phyloP scores from a whole-genome alignment of 1,140 invertebrate species.

The Nomia melanderi region DNA sequence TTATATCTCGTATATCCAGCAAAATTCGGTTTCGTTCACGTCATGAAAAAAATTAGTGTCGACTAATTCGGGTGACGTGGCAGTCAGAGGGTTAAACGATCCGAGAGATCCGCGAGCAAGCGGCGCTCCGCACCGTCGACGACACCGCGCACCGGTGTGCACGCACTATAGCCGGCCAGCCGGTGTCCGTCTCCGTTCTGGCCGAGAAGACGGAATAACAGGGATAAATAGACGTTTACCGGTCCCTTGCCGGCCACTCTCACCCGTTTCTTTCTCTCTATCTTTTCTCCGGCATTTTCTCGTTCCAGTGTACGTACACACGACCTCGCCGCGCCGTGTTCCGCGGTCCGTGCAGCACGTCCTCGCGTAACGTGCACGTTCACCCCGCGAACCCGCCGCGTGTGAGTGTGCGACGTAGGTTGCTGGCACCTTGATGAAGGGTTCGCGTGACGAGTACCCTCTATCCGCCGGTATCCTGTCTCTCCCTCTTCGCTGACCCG shows the following conservation, averaged over 20 bases:
- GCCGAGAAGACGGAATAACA: conserved; percentile 40
- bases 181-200: not conserved
- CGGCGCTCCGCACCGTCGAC: too few relatives aligned
- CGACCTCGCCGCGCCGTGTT: conserved; percentile 17
- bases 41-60: too few relatives aligned
- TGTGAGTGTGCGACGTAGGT: conserved; percentile 75
- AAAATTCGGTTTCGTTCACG: too few relatives aligned
- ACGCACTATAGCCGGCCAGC: too few relatives aligned
- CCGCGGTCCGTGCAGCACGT: conserved; percentile 57
- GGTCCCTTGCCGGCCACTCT: not conserved
- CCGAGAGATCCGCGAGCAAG: too few relatives aligned
- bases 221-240: conserved; percentile 58
- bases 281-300: conserved; percentile 44
- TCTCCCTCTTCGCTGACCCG: conserved; percentile 73
- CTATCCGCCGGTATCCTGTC: conserved; percentile 76
- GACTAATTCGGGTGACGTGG: too few relatives aligned
- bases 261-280: not conserved
- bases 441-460: conserved; percentile 79
- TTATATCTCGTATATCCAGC: too few relatives aligned
- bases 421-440: conserved; percentile 78
- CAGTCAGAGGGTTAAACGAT: too few relatives aligned
- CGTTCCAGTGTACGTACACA: not conserved
- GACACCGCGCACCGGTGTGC: too few relatives aligned
- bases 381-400: conserved; percentile 66
- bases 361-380: conserved; percentile 63